These are phyloP conservation scores for Diarsia dahlii DNA, from an alignment of 2,888 invertebrate species.

Conservation along the genomic window DNA sequence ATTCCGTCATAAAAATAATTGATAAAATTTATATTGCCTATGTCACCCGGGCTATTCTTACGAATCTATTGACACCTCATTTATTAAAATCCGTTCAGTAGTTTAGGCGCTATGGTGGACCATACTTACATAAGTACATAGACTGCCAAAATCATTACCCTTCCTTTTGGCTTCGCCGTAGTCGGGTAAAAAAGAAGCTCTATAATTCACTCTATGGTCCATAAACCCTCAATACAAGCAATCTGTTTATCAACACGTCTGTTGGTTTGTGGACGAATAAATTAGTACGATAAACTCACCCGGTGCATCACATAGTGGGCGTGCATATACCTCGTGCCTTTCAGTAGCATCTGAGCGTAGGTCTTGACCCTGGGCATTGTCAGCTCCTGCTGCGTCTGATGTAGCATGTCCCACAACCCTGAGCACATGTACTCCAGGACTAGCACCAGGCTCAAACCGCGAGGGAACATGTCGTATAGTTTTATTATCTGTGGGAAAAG, in stretches of 20 bases:
- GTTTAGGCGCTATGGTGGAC: too few relatives aligned
- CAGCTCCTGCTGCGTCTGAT: conserved; percentile 92
- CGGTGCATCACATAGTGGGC: conserved; percentile 97
- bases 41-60: too few relatives aligned
- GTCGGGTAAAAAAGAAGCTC: not conserved
- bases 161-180: too few relatives aligned
- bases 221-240: not conserved
- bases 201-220: not conserved
- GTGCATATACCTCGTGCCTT: conserved; percentile 97
- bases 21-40: too few relatives aligned
- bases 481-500: conserved; percentile 93
- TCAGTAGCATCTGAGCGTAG: conserved; percentile 97
- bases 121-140: too few relatives aligned
- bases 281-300: conserved; percentile 86
- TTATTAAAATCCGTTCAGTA: too few relatives aligned
- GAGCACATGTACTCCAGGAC: conserved; percentile 99
- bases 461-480: conserved; percentile 97
- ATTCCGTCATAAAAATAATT: too few relatives aligned
- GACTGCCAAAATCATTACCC: too few relatives aligned
- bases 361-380: conserved; percentile 95
- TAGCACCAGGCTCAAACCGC: conserved; percentile 96
- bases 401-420: conserved; percentile 95
- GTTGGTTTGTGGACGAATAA: not conserved
- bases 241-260: not conserved
- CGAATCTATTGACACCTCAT: too few relatives aligned